Evolutionary conservation across 2,888 invertebrate genomes (phyloP).

Genomic region (Trachelus iudaicus): DNA sequence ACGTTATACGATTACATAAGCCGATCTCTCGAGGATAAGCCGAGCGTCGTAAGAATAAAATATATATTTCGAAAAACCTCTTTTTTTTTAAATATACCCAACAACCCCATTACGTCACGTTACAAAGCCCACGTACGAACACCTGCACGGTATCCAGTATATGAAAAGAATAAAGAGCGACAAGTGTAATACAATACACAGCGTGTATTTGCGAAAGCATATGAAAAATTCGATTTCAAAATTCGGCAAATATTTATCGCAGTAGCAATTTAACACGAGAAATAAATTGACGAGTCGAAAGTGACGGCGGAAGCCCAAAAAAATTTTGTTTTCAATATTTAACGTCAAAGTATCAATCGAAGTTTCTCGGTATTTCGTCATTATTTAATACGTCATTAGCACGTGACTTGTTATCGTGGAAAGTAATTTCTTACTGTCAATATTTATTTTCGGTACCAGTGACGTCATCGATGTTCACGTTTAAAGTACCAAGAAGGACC

Average conservation of each 20-base stretch:
- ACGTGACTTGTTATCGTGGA: not conserved
- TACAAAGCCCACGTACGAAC: no score
- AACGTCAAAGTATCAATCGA: no score
- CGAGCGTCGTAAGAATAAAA: not conserved
- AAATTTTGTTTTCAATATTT: no score
- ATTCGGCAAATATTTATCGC: not conserved
- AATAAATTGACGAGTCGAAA: no score
- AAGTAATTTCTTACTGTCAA: not conserved
- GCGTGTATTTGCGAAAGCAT: not conserved
- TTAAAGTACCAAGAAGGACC: not conserved
- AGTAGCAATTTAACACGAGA: not conserved
- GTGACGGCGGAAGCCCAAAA: no score
- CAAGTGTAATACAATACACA: not conserved
- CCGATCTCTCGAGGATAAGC: not conserved
- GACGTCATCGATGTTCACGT: not conserved
- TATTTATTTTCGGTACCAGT: not conserved
- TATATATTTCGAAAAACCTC: not conserved
- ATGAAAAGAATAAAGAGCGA: not conserved
- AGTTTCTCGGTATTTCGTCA: no score
- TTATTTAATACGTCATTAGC: not conserved
- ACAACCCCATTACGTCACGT: not conserved
- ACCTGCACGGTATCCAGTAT: not conserved
- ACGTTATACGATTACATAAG: not conserved
- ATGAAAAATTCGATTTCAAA: not conserved
- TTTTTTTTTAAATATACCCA: not conserved